phyloP scores from a whole-genome alignment of 2,113 vertebrate species.

The Ceratotherium simum region DNA sequence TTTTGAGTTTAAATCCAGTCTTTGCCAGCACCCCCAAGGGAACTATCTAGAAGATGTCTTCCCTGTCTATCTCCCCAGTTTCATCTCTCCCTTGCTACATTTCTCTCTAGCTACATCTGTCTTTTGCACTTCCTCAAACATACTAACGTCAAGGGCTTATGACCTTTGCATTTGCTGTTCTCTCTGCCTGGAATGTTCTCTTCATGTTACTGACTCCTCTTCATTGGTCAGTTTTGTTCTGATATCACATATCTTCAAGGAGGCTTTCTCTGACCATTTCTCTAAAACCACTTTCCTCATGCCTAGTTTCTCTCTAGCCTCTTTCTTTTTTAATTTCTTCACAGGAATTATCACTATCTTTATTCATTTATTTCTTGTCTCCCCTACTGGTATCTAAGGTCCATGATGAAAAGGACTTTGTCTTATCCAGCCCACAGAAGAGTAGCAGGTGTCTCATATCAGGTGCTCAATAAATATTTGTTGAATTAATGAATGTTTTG shows the following conservation, averaged over 20 bases:
- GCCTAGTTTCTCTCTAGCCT: background rate
- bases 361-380: background rate
- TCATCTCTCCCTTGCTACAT: background rate
- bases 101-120: background rate
- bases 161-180: background rate
- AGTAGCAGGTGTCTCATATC: background rate
- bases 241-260: background rate
- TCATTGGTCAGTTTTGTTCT: background rate
- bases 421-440: background rate
- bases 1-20: conserved; percentile 40
- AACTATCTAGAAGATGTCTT: background rate
- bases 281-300: background rate
- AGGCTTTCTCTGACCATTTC: background rate
- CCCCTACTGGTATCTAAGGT: background rate
- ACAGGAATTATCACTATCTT: background rate
- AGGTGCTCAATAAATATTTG: background rate
- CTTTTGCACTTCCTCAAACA: background rate
- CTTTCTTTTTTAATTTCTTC: background rate
- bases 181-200: background rate
- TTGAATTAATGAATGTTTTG: background rate
- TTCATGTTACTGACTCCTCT: background rate
- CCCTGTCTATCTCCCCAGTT: background rate
- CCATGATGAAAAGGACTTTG: background rate
- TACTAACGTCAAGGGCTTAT: background rate
- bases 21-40: background rate